Evolutionary conservation across 2,888 invertebrate genomes (phyloP), one percentile per base, ranked within the genome.

Genomic region (Psylliodes chrysocephalus): DNA sequence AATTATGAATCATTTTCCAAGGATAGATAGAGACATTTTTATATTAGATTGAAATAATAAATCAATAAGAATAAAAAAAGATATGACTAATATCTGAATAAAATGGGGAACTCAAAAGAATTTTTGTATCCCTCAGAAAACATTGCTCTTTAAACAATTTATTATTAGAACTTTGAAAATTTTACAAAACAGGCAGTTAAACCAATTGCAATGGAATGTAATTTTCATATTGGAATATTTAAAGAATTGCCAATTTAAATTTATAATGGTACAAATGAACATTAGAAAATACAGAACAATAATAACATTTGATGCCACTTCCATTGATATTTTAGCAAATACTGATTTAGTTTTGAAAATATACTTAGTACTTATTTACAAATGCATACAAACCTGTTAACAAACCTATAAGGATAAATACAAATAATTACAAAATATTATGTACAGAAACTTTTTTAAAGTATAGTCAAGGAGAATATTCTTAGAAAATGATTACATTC

Each of bases 401-500:
- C 10, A 52, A 8, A 35, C 52, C 52, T 52, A 52, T 19, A 51
- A 51, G 14, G 33, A 51, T 17, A 33, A 35, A 33, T 28, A 51
- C 6, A n/a, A n/a, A n/a, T n/a, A n/a, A n/a, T n/a, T n/a, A n/a
- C n/a, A n/a, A n/a, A n/a, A n/a, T 33, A 2, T 33, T 33, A 33
- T 10, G 10, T 33, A 53, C 18, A 38, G 28, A 49, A 57, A 57
- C 22, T 38, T 19, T 35, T 56, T 49, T 38, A 22, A 57, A 57
- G 33, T 60, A 52, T 60, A 51, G 30, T 62, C 28, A 40, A 30
- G 17, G 25, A 22, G 52, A 52, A 18, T 18, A 51, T 35, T 40
- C 8, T 60, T 40, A 66, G 57, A 60, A 57, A 63, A 59, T 56
- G 49, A 60, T 54, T 14, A 17, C 51, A 54, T 54, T 40, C 12